Evolutionary conservation across 2,113 vertebrate genomes (phyloP).

Genomic region (Myotis brandtii): DNA sequence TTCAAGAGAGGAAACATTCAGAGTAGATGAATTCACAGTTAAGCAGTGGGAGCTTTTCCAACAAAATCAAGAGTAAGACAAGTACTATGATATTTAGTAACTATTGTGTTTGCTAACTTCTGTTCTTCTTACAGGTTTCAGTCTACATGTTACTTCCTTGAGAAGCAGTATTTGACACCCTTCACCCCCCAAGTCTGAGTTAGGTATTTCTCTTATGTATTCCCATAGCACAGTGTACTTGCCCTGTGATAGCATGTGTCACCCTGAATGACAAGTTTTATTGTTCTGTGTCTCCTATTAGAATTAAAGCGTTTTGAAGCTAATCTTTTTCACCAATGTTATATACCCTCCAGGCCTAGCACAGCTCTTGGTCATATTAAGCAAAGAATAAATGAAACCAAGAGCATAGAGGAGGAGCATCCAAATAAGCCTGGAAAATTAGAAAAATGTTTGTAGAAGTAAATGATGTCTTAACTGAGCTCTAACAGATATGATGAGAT

Average conservation of each 20-base stretch:
- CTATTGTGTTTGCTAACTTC: conserved; percentile 70
- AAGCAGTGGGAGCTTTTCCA: conserved; percentile 30
- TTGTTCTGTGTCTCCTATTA: conserved; percentile 52
- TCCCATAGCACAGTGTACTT: conserved; percentile 45
- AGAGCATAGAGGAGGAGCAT: not conserved
- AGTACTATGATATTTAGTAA: conserved; percentile 48
- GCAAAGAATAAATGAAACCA: conserved; percentile 16
- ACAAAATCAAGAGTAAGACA: conserved; percentile 44
- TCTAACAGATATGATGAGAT: conserved; percentile 33
- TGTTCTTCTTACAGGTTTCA: conserved; percentile 74
- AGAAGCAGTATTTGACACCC: conserved; percentile 70
- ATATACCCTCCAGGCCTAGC: not conserved
- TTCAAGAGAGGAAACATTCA: not conserved
- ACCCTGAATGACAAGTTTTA: conserved; percentile 6
- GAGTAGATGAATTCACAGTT: conserved; percentile 2
- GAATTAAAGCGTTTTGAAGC: conserved; percentile 37
- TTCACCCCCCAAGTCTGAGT: conserved; percentile 62
- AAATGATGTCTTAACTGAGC: conserved; percentile 28
- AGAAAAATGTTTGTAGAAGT: conserved; percentile 18
- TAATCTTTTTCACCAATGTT: conserved; percentile 27
- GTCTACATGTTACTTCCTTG: conserved; percentile 68
- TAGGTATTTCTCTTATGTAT: conserved; percentile 69
- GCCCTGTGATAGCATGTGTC: not conserved
- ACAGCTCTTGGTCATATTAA: conserved; percentile 23
- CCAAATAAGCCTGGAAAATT: conserved; percentile 20